These are phyloP conservation scores for Saimiri boliviensis DNA, from an alignment of 2,113 vertebrate species.

Conservation along the genomic window DNA sequence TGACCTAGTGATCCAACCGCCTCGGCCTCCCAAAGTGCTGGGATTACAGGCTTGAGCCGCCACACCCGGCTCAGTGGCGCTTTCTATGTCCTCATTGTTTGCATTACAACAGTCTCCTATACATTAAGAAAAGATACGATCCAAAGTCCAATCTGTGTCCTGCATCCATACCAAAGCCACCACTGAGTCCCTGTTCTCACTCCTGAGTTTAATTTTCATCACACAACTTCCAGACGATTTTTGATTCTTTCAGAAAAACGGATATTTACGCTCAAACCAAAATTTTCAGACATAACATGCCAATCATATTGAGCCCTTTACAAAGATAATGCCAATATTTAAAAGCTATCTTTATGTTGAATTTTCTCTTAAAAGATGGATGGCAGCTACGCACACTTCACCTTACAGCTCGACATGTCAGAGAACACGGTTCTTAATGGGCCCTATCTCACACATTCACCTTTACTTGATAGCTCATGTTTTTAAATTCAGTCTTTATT, in stretches of 20 bases:
- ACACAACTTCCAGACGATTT: not conserved
- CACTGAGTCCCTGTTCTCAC: too few relatives aligned
- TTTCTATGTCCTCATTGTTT: not conserved
- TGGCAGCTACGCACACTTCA: not conserved
- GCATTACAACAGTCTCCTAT: not conserved
- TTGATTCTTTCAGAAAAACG: not conserved
- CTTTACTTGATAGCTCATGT: not conserved
- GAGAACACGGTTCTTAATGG: not conserved
- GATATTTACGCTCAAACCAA: too few relatives aligned
- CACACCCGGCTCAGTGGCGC: too few relatives aligned
- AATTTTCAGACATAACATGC: not conserved
- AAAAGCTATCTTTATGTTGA: not conserved
- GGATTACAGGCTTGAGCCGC: too few relatives aligned
- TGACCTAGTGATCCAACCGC: too few relatives aligned
- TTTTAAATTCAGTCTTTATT: not conserved
- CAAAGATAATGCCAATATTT: not conserved
- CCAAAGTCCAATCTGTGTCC: not conserved
- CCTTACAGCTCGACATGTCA: not conserved
- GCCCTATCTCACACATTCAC: not conserved
- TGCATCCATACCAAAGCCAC: not conserved
- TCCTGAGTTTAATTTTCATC: not conserved
- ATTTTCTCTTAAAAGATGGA: too few relatives aligned
- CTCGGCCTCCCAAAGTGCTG: too few relatives aligned
- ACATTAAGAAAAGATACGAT: not conserved
- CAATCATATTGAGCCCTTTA: not conserved